Evolutionary conservation across 2,888 invertebrate species (phyloP), one percentile per base, ranked within the genome.

Genomic region (Megastigmus dorsalis): DNA sequence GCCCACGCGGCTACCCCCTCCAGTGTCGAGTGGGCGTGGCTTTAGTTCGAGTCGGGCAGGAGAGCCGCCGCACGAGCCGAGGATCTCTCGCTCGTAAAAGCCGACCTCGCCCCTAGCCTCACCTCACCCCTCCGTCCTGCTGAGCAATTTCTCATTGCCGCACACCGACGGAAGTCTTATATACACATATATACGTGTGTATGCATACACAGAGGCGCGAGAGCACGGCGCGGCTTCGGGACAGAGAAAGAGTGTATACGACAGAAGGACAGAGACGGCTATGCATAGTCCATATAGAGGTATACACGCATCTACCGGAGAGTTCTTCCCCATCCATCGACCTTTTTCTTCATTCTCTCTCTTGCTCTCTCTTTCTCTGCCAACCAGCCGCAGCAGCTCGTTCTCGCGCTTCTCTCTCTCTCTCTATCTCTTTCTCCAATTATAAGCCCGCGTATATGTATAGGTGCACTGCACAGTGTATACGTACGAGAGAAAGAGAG

Each of bases 1-100:
- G 52, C 74, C 74, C 52, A 59, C 69, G 18, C n/a, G 13, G 41
- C 50, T 43, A 18, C 73, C 74, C 74, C 68, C 68, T 52, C 69
- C 33, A 3, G 20, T 13, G 10, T 0, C 3, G 2, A 2, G 2
- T 36, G 20, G 74, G 69, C 74, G 74, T 59, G 57, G 15, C 38
- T n/a, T 18, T 1, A 41, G 13, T 30, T 30, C 60, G 28, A 59
- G 36, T 45, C 48, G 45, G n/a, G 45, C 38, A 30, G 18, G 23
- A 26, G 48, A 38, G 57, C n/a, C n/a, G 18, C 28, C 7, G n/a
- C 48, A 20, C n/a, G 45, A 45, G 55, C 55, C 18, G 26, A 15
- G 13, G 9, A 20, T 66, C 38, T 52, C 36, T 23, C n/a, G 41
- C 65, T 48, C 30, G 28, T 36, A 20, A 36, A 68, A 33, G 38